Evolutionary conservation across 2,113 vertebrate species (phyloP), one percentile per base, ranked within the genome.

Genomic region (Rhombomys opimus): DNA sequence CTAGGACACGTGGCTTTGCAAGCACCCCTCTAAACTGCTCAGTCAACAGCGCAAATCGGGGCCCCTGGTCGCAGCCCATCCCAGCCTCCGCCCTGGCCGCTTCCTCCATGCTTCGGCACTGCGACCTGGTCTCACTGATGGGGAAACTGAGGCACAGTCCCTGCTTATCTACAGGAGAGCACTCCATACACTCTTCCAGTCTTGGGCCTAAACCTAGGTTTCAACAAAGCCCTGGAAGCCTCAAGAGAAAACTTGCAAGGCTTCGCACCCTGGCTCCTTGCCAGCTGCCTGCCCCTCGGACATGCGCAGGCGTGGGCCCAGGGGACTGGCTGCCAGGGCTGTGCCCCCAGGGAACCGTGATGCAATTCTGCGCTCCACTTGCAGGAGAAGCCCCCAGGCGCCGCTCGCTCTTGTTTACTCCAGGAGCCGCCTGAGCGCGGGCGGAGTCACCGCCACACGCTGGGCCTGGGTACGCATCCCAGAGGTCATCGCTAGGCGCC

Each of bases 311-410:
- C 15, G 32, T 32, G 15, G 35, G 65, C 80, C 0, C 35, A 0
- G 73, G 91, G 96, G 81, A 81, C 80, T 1, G 76, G 67, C 61
- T 15, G 23, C 81, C 5, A 13, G 41, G 18, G 88, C 38, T 38
- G 75, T 15, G 52, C 65, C 95, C 76, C 84, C 1, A 17, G 78
- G 96, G 93, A 89, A 6, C 68, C 23, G 59, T 96, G 97, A 98
- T 95, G 97, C 67, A 98, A 98, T 54, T 38, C 4, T 0, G 70
- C 12, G 35, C 94, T 11, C 0, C 0, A 70, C 59, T 96, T 96
- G 96, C 97, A 77, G 54, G 18, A 89, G 90, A 12, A 54, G 85
- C 85, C 75, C 91, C 94, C 35, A 30, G 95, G 87, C 67, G 59
- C 89, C 2, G 13, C 10, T 8, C 0, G 54, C 4, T 59, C 87